Evolutionary conservation across 2,797 vertebrate species (phyloP).

Genomic region (Cuculus canorus): DNA sequence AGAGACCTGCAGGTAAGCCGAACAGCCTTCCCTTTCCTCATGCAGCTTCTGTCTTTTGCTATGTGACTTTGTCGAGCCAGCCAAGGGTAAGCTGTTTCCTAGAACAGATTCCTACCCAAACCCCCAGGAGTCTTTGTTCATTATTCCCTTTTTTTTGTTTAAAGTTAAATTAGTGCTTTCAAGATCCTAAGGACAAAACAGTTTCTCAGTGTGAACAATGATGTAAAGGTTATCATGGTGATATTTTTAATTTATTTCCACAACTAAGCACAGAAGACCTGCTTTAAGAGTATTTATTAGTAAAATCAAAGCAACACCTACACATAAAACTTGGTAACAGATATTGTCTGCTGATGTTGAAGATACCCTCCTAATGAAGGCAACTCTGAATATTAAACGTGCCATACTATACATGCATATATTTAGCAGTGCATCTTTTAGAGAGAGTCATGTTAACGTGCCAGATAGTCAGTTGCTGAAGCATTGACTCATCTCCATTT

Average conservation of each 20-base stretch:
- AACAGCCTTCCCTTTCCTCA: not conserved
- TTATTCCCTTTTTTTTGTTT: not conserved
- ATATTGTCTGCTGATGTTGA: not conserved
- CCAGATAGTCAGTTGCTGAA: rapidly evolving
- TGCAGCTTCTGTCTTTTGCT: not conserved
- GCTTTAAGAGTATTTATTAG: not conserved
- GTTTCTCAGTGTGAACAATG: not conserved
- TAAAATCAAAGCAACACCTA: not conserved
- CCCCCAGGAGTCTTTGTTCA: not conserved
- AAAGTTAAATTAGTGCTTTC: not conserved
- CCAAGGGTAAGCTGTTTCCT: not conserved
- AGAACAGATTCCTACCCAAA: not conserved
- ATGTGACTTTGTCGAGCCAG: not conserved
- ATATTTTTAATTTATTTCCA: not conserved
- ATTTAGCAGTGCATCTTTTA: not conserved
- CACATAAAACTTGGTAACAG: not conserved
- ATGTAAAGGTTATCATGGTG: not conserved
- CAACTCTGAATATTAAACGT: not conserved
- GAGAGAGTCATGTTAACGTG: not conserved
- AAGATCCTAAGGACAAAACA: not conserved
- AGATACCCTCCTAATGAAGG: not conserved
- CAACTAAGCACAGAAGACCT: not conserved
- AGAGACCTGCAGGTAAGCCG: constrained; percentile 91
- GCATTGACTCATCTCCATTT: not conserved
- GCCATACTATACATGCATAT: not conserved